phyloP scores from a whole-genome alignment of 2,888 invertebrate species.

The Synergus itoensis region DNA sequence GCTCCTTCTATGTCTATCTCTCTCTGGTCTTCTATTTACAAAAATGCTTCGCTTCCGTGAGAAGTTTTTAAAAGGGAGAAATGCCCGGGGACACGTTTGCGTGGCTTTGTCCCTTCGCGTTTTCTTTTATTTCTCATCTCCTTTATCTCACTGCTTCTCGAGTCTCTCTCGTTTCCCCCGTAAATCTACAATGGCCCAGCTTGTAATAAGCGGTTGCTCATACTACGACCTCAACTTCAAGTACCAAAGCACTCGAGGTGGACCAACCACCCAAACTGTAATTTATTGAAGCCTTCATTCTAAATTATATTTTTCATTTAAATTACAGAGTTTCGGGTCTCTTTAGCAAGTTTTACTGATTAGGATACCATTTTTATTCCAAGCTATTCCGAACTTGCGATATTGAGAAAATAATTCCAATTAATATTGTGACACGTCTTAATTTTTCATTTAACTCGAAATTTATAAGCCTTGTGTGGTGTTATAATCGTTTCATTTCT shows the following conservation, averaged over 20 bases:
- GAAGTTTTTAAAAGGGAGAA: conserved; percentile 57
- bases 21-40: conserved; percentile 38
- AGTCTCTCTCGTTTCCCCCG: conserved; percentile 51
- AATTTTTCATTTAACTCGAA: no score
- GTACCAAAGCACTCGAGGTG: conserved; percentile 62
- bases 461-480: no score
- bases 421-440: no score
- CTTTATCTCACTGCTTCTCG: conserved; percentile 39
- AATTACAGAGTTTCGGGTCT: background rate
- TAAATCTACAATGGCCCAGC: conserved; percentile 66
- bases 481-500: no score
- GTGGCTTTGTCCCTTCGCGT: conserved; percentile 62
- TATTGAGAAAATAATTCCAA: no score
- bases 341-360: no score
- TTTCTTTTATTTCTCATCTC: conserved; percentile 45
- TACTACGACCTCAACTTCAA: conserved; percentile 66
- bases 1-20: conserved; percentile 11
- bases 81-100: conserved; percentile 56
- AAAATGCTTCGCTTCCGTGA: conserved; percentile 46
- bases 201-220: conserved; percentile 67
- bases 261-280: conserved; percentile 45
- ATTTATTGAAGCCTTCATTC: conserved; percentile 23
- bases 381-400: no score
- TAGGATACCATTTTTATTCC: no score
- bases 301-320: conserved; percentile 36